Evolutionary conservation across 23 tunicate genomes (phyloP).

Genomic region (Pegea sp.): DNA sequence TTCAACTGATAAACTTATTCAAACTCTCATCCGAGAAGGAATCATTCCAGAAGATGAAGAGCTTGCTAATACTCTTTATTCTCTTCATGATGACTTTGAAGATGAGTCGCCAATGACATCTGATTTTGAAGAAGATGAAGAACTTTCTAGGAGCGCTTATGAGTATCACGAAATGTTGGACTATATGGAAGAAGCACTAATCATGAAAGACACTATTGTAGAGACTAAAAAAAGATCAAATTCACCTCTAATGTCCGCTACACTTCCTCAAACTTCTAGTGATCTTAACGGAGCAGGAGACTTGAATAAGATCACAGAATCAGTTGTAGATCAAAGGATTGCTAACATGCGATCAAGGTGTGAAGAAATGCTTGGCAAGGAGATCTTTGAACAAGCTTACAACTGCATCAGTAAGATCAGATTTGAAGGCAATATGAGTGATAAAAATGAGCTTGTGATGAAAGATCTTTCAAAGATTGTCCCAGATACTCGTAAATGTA

Average conservation of each 20-base stretch:
- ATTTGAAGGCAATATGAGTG: slow-evolving; percentile 11
- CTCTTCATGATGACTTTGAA: slow-evolving; percentile 54
- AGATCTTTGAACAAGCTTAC: slow-evolving; percentile 32
- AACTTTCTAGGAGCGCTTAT: slow-evolving; percentile 15
- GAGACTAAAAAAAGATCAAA: too few relatives aligned
- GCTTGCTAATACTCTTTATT: slow-evolving; percentile 57
- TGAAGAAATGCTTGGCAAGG: slow-evolving; percentile 18
- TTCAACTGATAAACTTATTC: slow-evolving; percentile 27
- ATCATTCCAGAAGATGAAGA: slow-evolving; percentile 57
- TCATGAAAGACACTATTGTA: slow-evolving; percentile 17
- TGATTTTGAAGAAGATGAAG: too few relatives aligned
- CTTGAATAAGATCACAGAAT: too few relatives aligned
- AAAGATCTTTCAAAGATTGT: slow-evolving; percentile 19
- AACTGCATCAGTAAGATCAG: slow-evolving; percentile 10
- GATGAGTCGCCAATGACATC: too few relatives aligned
- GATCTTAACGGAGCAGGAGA: too few relatives aligned
- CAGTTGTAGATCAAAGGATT: slow-evolving; percentile 21
- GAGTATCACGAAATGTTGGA: slow-evolving; percentile 60
- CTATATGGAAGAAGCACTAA: slow-evolving; percentile 35
- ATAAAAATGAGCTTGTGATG: slow-evolving; percentile 4
- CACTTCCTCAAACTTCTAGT: too few relatives aligned
- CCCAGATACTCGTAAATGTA: slow-evolving; percentile 29
- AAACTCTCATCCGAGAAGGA: slow-evolving; percentile 26
- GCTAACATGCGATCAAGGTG: slow-evolving; percentile 25
- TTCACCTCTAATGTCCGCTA: too few relatives aligned